These are phyloP conservation scores for Dromaius novaehollandiae DNA, from an alignment of 2,113 vertebrate genomes.

Conservation along the genomic window DNA sequence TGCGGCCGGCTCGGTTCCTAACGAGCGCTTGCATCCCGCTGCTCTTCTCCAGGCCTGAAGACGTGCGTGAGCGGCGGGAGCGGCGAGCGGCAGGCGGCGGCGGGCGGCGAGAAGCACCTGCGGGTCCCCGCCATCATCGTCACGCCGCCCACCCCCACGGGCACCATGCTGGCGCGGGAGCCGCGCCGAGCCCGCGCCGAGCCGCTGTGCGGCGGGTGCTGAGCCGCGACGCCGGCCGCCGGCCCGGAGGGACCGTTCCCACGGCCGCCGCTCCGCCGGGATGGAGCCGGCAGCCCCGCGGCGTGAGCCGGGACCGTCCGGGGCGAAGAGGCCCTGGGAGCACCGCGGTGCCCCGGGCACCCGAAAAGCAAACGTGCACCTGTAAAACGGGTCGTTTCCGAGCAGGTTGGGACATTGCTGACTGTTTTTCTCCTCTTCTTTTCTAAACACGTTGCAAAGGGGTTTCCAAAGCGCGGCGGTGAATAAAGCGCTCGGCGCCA, in stretches of 20 bases:
- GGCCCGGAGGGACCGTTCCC: neutral
- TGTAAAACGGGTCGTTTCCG: too few species aligned
- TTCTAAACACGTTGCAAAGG: neutral
- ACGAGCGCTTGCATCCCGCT: too few species aligned
- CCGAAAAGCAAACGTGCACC: too few species aligned
- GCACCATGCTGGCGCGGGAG: conserved; percentile 44
- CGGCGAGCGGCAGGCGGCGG: neutral
- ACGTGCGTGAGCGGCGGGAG: conserved; percentile 64
- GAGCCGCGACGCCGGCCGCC: neutral
- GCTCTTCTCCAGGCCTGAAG: conserved; percentile 69
- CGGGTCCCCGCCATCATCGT: conserved; percentile 80
- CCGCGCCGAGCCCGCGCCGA: neutral
- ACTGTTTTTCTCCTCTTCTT: neutral
- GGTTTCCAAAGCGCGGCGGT: rapidly evolving
- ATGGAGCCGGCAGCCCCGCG: neutral
- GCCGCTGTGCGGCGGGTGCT: neutral
- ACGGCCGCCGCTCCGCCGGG: rapidly evolving
- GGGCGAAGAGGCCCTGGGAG: too few species aligned
- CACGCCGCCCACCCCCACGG: conserved; percentile 79
- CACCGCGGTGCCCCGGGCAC: too few species aligned
- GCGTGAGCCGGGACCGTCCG: too few species aligned
- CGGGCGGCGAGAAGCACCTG: conserved; percentile 41
- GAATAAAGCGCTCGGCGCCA: neutral
- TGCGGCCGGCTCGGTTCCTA: too few species aligned
- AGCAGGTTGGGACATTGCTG: neutral